Evolutionary conservation across 1,140 invertebrate species (phyloP).

Genomic region (Drosophila tropicalis): DNA sequence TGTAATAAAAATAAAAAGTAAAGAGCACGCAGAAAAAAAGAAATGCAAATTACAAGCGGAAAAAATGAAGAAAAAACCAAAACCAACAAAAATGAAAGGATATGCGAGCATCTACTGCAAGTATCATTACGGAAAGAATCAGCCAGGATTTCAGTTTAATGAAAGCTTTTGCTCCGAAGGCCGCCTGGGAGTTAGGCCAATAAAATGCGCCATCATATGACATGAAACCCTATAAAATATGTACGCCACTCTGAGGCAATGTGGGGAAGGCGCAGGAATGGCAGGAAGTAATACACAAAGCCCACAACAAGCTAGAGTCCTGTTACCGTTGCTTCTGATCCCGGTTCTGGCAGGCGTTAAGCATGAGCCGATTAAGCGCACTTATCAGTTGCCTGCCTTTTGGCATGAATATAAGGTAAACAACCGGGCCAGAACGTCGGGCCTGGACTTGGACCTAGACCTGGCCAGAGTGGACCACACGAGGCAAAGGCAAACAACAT

Average conservation of each 20-base stretch:
- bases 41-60: slow-evolving; percentile 60
- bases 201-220: slow-evolving; percentile 33
- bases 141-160: slow-evolving; percentile 49
- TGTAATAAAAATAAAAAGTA: slow-evolving; percentile 57
- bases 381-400: slow-evolving; percentile 51
- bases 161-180: slow-evolving; percentile 39
- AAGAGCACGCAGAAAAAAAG: slow-evolving; percentile 14
- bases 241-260: slow-evolving; percentile 17
- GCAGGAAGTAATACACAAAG: slow-evolving; percentile 44
- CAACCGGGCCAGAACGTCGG: background rate
- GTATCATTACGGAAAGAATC: slow-evolving; percentile 57
- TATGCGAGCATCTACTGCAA: slow-evolving; percentile 32
- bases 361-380: slow-evolving; percentile 70
- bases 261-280: background rate
- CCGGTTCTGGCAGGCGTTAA: slow-evolving; percentile 47
- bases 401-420: slow-evolving; percentile 21
- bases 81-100: background rate
- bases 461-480: background rate
- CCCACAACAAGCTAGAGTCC: slow-evolving; percentile 40
- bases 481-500: slow-evolving; percentile 45
- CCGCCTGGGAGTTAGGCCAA: slow-evolving; percentile 1
- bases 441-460: background rate
- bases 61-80: slow-evolving; percentile 9
- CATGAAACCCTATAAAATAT: slow-evolving; percentile 63
- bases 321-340: slow-evolving; percentile 4